Evolutionary conservation across 2,888 invertebrate genomes (phyloP), one percentile per base, ranked within the genome.

Genomic region (Plagodis pulveraria): DNA sequence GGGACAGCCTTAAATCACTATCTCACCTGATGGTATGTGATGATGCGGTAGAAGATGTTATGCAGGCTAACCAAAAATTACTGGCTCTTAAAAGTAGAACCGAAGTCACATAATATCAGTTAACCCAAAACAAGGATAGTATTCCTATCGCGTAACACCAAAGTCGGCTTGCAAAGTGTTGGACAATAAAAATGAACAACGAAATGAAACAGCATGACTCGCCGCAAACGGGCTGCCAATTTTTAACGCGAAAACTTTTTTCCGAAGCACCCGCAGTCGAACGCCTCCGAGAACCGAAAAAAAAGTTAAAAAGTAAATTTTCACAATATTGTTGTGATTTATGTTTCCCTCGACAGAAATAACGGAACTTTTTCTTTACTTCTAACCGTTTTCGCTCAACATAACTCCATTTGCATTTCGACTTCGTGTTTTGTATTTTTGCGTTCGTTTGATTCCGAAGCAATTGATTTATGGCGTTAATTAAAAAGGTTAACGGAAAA

Each of bases 261-360:
- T 59, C 54, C 67, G 62, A 66, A 53, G 62, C 68, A 67, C 59
- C 66, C 66, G 52, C 58, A 60, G 36, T 47, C 53, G 58, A 64
- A 55, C 46, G 55, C 57, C 47, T 54, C 49, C 46, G 55, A 46
- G 48, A 47, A 51, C 58, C 52, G 53, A 63, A 67, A 69, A 65
- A 63, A 59, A 56, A 52, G 52, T 71, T 70, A 73, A 8, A 77
- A 76, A 74, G 76, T 77, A 71, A 77, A 78, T 80, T 81, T 79
- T 74, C 76, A 82, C 81, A 84, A 81, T 83, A 84, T 79, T 78
- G 76, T 71, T 72, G 72, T 82, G 82, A 86, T 84, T 85, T 84
- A 85, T 84, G 64, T 76, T 40, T 73, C 63, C 67, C 74, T 69
- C 56, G 69, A 57, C 58, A 58, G 69, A 67, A 72, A 69, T 70